Base-by-base conservation (phyloP, 2,797 vertebrate genomes). In the Miichthys miiuy region DNA sequence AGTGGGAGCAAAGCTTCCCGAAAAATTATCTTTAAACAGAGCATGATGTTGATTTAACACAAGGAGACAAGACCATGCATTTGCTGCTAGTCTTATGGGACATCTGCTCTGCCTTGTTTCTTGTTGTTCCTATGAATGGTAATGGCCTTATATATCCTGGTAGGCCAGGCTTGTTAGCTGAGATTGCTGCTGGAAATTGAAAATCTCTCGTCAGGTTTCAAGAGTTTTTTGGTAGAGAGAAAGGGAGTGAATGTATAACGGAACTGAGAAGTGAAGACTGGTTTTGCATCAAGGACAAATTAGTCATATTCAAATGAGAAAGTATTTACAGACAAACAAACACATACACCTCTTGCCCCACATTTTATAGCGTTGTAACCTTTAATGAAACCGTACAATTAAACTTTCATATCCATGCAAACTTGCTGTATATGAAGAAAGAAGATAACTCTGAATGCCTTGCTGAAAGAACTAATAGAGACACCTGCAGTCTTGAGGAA, bases 111-210 rank as follows among this genome's bases (percentile, higher is more conserved):
- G 77, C 75, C 57, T 76, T 70, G 61, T 76, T 86, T 83, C 77
- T 87, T 88, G 75, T 84, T 84, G 25, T 73, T 84, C 62, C 88
- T 68, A 67, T 89, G 81, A 86, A 91, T 91, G 76, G 82, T 89
- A 91, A 92, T 88, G 77, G 77, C 76, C 81, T 82, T 75, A 84
- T 87, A 91, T 85, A 87, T 84, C 85, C 84, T 85, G 42, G 47
- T 72, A 84, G 88, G 79, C 62, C 27, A 41, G 58, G 58, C 46
- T 81, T 87, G 87, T 88, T 91, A 90, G 88, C 65, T 54, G 27
- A 79, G 75, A 80, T 79, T 23, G 56, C 48, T 64, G 27, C 57
- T 81, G 79, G 71, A 92, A 90, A 94, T 85, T 90, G 87, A 91
- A 90, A 92, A 82, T 87, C 69, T 88, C 73, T 84, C 73, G 71